Evolutionary conservation across 1,140 invertebrate genomes (phyloP), one percentile per base, ranked within the genome.

Genomic region (Drosophila erecta): DNA sequence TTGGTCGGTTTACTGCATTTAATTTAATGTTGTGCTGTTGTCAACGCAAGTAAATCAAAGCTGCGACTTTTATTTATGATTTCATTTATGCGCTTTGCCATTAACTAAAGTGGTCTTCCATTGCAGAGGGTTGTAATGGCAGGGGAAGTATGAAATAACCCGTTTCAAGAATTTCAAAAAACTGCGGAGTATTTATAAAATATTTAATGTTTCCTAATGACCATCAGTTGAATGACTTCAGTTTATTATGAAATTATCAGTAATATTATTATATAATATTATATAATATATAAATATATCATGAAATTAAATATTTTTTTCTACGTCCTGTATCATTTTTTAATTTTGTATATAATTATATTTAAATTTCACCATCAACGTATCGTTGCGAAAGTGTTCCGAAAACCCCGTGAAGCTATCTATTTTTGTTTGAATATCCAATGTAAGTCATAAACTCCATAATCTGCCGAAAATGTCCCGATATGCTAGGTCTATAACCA

Each of bases 1-100:
- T 62, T 43, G 58, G 44, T 57, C 54, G 33, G 43, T 38, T 56
- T 79, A 60, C 57, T 76, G 72, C 83, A 83, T 84, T 87, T 89
- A 79, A 77, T 87, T 89, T 84, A 89, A 83, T 83, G 84, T 87
- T 66, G 51, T 77, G 46, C 74, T 51, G 46, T 64, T 81, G 79
- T 71, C 75, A 70, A 53, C 49, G 65, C 65, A 74, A 79, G 69
- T 83, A 81, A 87, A 86, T 86, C 79, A 87, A 67, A 81, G 66
- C 51, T 77, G 75, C 70, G 51, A 40, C 61, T 76, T 77, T 72
- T 83, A 83, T 87, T 89, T 89, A 86, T 76, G 84, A 79, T 87
- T 76, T 72, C 61, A 69, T 83, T 81, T 53, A 43, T 65, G 46
- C 30, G 62, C 44, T 64, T 38, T 44, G 35, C 78, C 80, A 79